These are phyloP conservation scores for Drosophila persimilis DNA, from an alignment of 1,140 invertebrate species.

Conservation along the genomic window DNA sequence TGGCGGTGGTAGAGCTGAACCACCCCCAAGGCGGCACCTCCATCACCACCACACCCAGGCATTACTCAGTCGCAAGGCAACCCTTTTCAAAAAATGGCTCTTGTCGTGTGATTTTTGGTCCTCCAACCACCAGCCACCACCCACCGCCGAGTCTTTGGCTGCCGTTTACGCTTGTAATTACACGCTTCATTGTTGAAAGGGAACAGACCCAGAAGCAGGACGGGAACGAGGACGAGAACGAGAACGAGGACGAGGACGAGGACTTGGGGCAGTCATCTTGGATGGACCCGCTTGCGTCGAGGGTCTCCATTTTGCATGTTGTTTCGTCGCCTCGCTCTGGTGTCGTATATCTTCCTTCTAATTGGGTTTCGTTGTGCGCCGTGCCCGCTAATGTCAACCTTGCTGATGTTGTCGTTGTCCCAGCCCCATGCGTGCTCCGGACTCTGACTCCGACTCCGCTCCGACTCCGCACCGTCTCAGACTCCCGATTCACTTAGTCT, in stretches of 20 bases:
- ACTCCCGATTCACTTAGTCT: constrained; percentile 76
- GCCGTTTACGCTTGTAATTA: constrained; percentile 82
- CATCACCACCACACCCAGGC: constrained; percentile 16
- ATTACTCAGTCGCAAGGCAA: constrained; percentile 73
- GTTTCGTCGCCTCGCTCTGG: constrained; percentile 78
- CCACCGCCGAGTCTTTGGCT: constrained; percentile 54
- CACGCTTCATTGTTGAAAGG: constrained; percentile 81
- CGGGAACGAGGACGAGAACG: too few relatives aligned
- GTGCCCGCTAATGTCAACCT: constrained; percentile 78
- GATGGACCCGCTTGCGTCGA: constrained; percentile 37
- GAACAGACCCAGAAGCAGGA: background rate
- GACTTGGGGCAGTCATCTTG: constrained; percentile 16
- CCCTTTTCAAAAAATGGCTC: constrained; percentile 77
- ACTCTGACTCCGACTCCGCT: background rate
- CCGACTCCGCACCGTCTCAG: background rate
- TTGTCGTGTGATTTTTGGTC: constrained; percentile 71
- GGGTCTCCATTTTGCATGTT: constrained; percentile 73
- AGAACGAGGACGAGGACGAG: too few relatives aligned
- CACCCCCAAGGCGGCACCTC: constrained; percentile 13
- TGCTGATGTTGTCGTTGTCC: constrained; percentile 26
- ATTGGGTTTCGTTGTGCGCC: constrained; percentile 78
- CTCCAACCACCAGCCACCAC: constrained; percentile 28
- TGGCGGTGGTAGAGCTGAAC: constrained; percentile 15
- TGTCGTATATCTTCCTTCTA: constrained; percentile 78
- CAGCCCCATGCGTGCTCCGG: constrained; percentile 48